A percentile compares a stretch with the other conserved stretches of the same genome.
These are phyloP conservation scores for Nothoprocta perdicaria DNA, from an alignment of 2,113 vertebrate species.

Conservation along the genomic window DNA sequence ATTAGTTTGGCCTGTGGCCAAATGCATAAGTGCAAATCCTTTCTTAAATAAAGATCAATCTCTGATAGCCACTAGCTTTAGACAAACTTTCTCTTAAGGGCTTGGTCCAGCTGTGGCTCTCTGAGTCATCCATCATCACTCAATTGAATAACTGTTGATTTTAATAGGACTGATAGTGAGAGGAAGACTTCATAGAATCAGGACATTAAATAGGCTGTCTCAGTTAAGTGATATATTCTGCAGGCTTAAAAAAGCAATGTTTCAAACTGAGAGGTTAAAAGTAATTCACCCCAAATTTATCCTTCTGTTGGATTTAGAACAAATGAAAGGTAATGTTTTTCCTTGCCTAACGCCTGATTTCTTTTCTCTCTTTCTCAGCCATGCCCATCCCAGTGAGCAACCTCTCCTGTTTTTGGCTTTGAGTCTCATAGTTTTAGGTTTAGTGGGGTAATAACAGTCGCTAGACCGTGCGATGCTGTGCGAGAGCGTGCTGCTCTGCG, in stretches of 20 bases:
- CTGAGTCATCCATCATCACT: not conserved
- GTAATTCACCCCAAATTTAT: not conserved
- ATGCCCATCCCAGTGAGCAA: not conserved
- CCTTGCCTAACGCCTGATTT: not conserved
- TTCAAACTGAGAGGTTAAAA: not conserved
- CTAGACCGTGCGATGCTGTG: fast-evolving
- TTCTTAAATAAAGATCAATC: not conserved
- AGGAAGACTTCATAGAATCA: not conserved
- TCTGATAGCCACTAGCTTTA: not conserved
- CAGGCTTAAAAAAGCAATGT: not conserved
- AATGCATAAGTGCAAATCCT: not conserved
- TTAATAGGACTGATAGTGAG: not conserved
- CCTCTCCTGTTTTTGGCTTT: not conserved
- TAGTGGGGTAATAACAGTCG: not conserved
- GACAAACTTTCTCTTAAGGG: not conserved
- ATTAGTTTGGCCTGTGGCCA: constrained; percentile 16
- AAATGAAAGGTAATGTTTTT: not conserved
- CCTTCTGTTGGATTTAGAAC: not conserved
- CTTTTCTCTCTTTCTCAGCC: not conserved
- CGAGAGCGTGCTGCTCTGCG: not conserved
- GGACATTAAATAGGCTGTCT: not conserved
- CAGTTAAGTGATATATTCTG: not conserved
- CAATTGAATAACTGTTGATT: not conserved
- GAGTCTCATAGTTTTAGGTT: not conserved
- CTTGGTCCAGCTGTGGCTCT: not conserved